A percentile compares a stretch with the other conserved stretches of the same genome.
Evolutionary conservation across 2,888 invertebrate species (phyloP).

Genomic region (Corythucha ciliata): DNA sequence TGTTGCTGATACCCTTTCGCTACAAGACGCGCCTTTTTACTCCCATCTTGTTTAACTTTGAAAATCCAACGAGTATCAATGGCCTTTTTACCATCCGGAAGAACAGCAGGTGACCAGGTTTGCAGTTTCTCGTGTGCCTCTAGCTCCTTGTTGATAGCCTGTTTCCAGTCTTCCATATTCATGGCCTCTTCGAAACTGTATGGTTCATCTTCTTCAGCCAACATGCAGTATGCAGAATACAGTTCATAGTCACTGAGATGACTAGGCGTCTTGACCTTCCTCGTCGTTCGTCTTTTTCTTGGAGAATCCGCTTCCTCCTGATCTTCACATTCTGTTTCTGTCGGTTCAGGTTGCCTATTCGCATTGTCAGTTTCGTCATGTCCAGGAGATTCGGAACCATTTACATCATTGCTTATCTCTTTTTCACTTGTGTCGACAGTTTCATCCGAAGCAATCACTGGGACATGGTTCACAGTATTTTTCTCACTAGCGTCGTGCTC

Average conservation of each 20-base stretch:
- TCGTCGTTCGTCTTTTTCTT: not conserved
- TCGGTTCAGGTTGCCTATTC: too few species aligned
- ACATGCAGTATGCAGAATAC: conserved; percentile 5
- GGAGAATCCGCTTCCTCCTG: too few species aligned
- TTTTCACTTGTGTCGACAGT: too few species aligned
- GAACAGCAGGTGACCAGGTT: conserved; percentile 1
- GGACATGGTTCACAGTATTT: too few species aligned
- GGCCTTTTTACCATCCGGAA: conserved; percentile 1
- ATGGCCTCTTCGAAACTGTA: conserved; percentile 22
- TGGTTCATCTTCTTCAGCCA: conserved; percentile 6
- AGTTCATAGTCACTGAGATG: not conserved
- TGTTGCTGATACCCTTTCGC: conserved; percentile 1
- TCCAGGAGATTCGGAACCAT: too few species aligned
- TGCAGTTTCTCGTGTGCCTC: not conserved
- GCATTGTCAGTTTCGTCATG: too few species aligned
- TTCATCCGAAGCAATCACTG: too few species aligned
- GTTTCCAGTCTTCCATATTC: not conserved
- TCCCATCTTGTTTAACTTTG: not conserved
- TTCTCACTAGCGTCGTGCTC: not conserved
- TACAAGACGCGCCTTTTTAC: not conserved
- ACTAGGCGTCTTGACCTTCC: not conserved
- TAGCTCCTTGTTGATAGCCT: conserved; percentile 5
- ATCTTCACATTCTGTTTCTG: too few species aligned
- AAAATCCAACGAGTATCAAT: not conserved
- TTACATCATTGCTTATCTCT: too few species aligned